These are phyloP conservation scores for Poicephalus meyeri DNA, from an alignment of 2,113 vertebrate species.

Conservation along the genomic window DNA sequence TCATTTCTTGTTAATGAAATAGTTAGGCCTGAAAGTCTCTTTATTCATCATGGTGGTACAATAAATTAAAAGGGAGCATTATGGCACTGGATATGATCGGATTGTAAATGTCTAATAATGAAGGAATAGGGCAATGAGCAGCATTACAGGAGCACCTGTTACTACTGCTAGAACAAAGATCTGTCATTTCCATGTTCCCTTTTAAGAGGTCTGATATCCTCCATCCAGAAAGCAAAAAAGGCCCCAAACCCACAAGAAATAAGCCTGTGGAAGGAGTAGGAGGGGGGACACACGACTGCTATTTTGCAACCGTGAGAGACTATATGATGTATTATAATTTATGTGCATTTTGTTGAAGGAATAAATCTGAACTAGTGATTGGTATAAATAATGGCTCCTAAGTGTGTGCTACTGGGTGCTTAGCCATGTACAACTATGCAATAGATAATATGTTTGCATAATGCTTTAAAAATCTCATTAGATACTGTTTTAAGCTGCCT, in stretches of 20 bases:
- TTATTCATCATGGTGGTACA: constrained; percentile 68
- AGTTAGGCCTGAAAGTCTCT: constrained; percentile 65
- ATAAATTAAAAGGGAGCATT: constrained; percentile 64
- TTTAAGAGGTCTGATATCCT: not conserved
- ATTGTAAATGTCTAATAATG: constrained; percentile 72
- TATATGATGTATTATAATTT: constrained; percentile 6
- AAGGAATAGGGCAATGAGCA: constrained; percentile 53
- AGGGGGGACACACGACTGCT: not conserved
- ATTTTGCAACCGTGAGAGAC: not conserved
- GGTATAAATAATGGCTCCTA: constrained; percentile 24
- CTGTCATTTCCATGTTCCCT: not conserved
- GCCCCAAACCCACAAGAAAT: not conserved
- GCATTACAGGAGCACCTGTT: constrained; percentile 66
- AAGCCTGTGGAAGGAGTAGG: not conserved
- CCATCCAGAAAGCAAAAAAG: not conserved
- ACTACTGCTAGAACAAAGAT: constrained; percentile 7
- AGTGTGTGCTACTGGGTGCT: not conserved
- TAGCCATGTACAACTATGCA: not conserved
- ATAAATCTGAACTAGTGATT: constrained; percentile 28
- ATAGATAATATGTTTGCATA: constrained; percentile 8
- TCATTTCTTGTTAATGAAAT: constrained; percentile 68
- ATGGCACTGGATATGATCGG: constrained; percentile 45
- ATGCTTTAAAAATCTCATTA: constrained; percentile 22
- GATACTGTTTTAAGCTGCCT: not conserved
- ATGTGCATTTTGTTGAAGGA: constrained; percentile 14